These are phyloP conservation scores for Felis catus DNA, from an alignment of 2,113 vertebrate genomes.

Conservation along the genomic window DNA sequence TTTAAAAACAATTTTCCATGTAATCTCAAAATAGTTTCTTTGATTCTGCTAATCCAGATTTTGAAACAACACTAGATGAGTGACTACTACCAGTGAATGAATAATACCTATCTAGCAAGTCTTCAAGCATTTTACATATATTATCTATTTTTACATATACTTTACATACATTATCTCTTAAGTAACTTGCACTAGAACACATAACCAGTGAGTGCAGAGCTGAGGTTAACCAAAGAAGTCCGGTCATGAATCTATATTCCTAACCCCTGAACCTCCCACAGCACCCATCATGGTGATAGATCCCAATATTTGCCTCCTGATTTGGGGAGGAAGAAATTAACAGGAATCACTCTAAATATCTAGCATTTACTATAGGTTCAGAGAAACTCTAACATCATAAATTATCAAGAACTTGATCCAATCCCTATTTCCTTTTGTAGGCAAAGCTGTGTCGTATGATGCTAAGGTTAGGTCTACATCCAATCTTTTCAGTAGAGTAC, in stretches of 20 bases:
- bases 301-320: not conserved
- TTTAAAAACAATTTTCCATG: not conserved
- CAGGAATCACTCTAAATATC: not conserved
- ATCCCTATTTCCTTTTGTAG: not conserved
- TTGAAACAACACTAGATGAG: not conserved
- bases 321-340: not conserved
- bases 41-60: not conserved
- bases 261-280: not conserved
- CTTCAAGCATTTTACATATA: not conserved
- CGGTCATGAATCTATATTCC: not conserved
- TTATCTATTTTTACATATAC: not conserved
- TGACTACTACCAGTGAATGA: fast-evolving
- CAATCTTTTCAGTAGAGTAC: not conserved
- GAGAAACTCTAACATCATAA: not conserved
- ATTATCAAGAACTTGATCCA: not conserved
- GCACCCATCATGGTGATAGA: not conserved
- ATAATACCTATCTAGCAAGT: not conserved
- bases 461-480: not conserved
- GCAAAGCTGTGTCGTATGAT: not conserved
- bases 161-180: not conserved
- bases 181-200: not conserved
- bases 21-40: constrained; percentile 23
- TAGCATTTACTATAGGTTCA: not conserved
- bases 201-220: not conserved
- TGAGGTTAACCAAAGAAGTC: not conserved